phyloP scores from a whole-genome alignment of 2,113 vertebrate genomes.

The Phalacrocorax pelagicus region DNA sequence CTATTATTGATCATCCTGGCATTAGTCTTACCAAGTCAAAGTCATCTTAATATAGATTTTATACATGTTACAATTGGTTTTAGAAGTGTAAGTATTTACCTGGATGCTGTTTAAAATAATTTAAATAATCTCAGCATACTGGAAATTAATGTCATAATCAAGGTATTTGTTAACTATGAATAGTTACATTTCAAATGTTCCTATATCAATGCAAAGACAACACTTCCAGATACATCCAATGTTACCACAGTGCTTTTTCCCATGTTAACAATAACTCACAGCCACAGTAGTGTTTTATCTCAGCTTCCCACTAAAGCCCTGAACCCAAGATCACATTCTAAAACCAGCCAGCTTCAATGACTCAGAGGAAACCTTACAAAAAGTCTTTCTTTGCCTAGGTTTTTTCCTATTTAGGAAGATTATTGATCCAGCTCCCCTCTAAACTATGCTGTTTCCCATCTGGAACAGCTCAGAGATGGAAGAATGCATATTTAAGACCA shows the following conservation, averaged over 20 bases:
- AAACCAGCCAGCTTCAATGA: background rate
- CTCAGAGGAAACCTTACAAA: background rate
- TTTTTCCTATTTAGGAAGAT: background rate
- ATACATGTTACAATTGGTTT: background rate
- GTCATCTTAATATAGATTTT: background rate
- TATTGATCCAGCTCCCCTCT: background rate
- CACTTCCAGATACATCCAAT: background rate
- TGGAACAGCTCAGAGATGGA: background rate
- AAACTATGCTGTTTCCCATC: background rate
- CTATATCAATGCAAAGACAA: background rate
- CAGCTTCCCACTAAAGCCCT: background rate
- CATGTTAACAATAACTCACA: background rate
- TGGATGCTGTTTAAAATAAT: background rate
- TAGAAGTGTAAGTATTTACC: background rate
- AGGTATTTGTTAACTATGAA: background rate
- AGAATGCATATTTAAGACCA: background rate
- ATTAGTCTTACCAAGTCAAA: constrained; percentile 22
- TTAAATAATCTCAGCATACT: background rate
- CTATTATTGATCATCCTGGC: constrained; percentile 29
- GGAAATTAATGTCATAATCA: background rate
- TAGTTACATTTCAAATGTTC: background rate
- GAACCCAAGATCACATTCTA: background rate
- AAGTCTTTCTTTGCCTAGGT: background rate
- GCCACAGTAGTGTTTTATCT: background rate
- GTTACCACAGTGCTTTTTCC: background rate